A percentile compares a stretch with the other conserved stretches of the same genome.
These are phyloP conservation scores for Aurelia coerulea DNA, from an alignment of 30 jellyfish, hydroid and myxozoan species.

Conservation along the genomic window DNA sequence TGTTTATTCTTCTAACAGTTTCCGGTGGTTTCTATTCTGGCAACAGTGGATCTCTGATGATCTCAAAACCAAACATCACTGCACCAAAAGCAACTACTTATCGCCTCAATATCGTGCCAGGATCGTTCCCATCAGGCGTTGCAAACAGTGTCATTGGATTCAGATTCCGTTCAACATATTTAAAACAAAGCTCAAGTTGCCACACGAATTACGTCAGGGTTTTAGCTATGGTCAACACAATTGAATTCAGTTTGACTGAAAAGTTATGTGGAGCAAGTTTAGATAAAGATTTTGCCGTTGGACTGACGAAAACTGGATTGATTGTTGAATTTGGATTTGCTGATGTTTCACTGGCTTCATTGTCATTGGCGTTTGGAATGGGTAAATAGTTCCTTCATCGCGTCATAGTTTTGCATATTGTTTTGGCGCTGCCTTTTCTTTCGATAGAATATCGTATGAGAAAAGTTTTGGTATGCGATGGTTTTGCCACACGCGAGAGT, in stretches of 20 bases:
- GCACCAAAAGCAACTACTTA: slow-evolving; percentile 7
- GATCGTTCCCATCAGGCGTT: background rate
- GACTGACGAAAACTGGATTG: background rate
- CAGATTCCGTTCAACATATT: slow-evolving; percentile 12
- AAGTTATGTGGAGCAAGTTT: slow-evolving; percentile 26
- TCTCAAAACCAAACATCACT: background rate
- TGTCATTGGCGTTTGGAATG: background rate
- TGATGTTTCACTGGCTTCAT: background rate
- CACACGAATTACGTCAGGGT: slow-evolving; percentile 17
- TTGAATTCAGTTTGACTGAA: slow-evolving; percentile 15
- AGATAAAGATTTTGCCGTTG: background rate
- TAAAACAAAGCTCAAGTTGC: slow-evolving; percentile 22
- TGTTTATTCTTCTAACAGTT: background rate
- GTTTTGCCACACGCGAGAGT: no score
- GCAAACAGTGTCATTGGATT: slow-evolving; percentile 14
- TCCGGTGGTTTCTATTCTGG: background rate
- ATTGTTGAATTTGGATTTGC: background rate
- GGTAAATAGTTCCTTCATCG: background rate
- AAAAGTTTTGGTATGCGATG: no score
- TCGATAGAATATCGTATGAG: no score
- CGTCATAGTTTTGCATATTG: background rate
- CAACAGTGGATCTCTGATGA: background rate
- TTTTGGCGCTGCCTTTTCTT: no score
- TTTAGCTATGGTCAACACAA: background rate
- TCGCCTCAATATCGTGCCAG: slow-evolving; percentile 6